phyloP scores from a whole-genome alignment of 2,888 invertebrate species.

The Hyalella azteca region DNA sequence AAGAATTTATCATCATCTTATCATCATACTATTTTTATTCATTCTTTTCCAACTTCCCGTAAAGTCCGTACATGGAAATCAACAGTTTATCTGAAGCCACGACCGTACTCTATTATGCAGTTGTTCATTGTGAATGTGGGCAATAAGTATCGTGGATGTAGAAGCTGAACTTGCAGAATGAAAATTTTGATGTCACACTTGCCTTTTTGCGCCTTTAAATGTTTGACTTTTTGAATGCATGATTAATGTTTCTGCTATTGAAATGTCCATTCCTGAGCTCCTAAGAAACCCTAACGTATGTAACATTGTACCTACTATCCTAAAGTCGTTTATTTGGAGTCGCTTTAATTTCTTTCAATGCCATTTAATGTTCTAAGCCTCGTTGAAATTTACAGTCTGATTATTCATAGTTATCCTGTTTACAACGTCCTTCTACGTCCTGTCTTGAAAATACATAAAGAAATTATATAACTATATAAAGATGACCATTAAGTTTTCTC shows the following conservation, averaged over 20 bases:
- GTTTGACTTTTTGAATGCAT: background rate
- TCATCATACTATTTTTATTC: background rate
- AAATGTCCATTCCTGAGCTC: background rate
- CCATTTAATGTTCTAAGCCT: background rate
- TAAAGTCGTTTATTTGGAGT: background rate
- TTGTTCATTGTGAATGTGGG: background rate
- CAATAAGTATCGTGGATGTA: background rate
- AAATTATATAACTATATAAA: conserved; percentile 26
- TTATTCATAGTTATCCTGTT: conserved; percentile 1
- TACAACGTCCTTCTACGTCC: background rate
- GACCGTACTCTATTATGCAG: too few species aligned
- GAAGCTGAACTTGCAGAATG: background rate
- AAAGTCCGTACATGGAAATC: too few species aligned
- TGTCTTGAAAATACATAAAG: conserved; percentile 6
- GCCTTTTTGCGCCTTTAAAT: background rate
- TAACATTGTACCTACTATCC: background rate
- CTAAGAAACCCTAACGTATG: background rate
- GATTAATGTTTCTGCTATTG: background rate
- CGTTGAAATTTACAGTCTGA: conserved; percentile 22
- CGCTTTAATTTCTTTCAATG: background rate
- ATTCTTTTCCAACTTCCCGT: background rate
- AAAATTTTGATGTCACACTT: background rate
- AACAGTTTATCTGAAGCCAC: too few species aligned
- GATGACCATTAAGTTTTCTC: background rate
- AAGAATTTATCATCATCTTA: too few species aligned